Percentiles rank a stretch among this genome's conserved stretches.
phyloP scores from a whole-genome alignment of 2,797 vertebrate genomes.

The Orientallactaga sibirica region DNA sequence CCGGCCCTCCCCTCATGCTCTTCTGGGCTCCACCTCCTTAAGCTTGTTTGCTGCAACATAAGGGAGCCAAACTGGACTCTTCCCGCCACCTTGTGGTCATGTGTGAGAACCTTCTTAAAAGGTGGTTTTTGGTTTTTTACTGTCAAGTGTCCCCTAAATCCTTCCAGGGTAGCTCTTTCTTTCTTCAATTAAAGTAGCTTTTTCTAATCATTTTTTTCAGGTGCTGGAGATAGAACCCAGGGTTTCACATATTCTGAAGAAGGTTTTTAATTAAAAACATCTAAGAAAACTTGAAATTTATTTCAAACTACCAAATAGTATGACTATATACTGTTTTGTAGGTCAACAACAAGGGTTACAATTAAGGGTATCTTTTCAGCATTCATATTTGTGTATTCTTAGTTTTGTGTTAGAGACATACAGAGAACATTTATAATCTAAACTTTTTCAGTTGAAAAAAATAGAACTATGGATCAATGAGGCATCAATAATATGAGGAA shows the following conservation, averaged over 20 bases:
- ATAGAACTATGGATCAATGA: not conserved
- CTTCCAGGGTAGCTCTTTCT: not conserved
- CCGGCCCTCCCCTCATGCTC: accelerated
- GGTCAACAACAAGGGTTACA: not conserved
- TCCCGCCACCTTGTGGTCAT: constrained; percentile 62
- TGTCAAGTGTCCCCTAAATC: not conserved
- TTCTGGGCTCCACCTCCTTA: not conserved
- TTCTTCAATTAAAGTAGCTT: not conserved
- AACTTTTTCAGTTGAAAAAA: not conserved
- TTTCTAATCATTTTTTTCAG: not conserved
- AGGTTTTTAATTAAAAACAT: not conserved
- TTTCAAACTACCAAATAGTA: not conserved
- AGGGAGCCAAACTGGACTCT: constrained; percentile 9
- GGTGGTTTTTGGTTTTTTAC: not conserved
- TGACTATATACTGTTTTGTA: not conserved
- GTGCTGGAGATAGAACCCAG: not conserved
- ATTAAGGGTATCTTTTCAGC: not conserved
- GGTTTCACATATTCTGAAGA: not conserved
- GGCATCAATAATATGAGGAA: not conserved
- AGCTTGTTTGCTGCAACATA: not conserved
- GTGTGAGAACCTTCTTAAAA: not conserved
- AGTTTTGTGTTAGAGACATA: not conserved
- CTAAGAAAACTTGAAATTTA: not conserved
- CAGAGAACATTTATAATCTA: not conserved
- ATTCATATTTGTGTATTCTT: not conserved